phyloP scores from a whole-genome alignment of 2,113 vertebrate genomes.

The Baryphthengus martii region DNA sequence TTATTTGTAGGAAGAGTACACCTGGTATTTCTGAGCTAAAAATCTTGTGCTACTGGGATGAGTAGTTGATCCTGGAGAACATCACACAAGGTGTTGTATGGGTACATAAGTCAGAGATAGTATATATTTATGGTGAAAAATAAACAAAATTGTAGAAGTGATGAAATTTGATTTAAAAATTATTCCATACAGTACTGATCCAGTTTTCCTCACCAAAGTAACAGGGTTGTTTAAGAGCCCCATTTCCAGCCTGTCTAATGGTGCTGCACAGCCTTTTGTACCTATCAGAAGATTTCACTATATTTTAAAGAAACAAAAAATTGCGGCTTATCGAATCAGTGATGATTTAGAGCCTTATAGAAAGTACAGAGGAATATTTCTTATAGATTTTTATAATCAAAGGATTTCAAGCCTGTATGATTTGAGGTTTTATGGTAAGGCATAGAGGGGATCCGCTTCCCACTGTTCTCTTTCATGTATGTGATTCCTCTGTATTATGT shows the following conservation, averaged over 20 bases:
- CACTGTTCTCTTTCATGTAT: background rate
- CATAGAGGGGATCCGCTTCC: background rate
- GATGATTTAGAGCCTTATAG: background rate
- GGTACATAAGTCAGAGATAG: background rate
- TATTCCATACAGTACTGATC: background rate
- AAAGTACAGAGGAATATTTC: background rate
- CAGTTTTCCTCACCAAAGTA: background rate
- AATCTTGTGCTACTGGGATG: background rate
- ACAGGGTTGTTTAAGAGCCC: background rate
- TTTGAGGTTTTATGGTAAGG: background rate
- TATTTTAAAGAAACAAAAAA: background rate
- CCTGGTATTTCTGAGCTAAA: background rate
- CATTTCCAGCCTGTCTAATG: background rate
- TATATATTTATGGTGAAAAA: background rate
- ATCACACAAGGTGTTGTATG: background rate
- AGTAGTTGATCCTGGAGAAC: background rate
- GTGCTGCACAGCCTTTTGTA: background rate
- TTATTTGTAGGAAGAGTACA: background rate
- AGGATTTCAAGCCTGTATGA: background rate
- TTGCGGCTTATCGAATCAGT: background rate
- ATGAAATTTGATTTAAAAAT: background rate
- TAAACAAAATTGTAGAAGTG: background rate
- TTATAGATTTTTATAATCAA: background rate
- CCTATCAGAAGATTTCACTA: background rate
- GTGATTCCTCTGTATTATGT: background rate